These are phyloP conservation scores for Cheiracanthium punctorium DNA, from an alignment of 2,888 invertebrate species.

Conservation along the genomic window DNA sequence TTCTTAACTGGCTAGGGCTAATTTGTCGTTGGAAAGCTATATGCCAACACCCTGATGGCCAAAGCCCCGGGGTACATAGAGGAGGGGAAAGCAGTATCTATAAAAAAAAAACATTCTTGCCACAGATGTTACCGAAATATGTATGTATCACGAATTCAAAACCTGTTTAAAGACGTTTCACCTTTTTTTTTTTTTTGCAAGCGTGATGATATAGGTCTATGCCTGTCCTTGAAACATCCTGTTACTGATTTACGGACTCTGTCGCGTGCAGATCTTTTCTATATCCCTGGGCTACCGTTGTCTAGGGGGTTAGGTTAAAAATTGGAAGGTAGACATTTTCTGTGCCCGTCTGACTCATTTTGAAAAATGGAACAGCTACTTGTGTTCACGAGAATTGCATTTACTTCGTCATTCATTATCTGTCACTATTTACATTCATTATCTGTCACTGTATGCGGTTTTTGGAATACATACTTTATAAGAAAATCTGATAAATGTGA, in stretches of 20 bases:
- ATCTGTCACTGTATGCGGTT: too few relatives aligned
- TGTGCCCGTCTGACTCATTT: too few relatives aligned
- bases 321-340: neutral
- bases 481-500: too few relatives aligned
- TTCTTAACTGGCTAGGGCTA: neutral
- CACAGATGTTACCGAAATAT: neutral
- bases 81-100: neutral
- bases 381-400: too few relatives aligned
- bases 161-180: neutral
- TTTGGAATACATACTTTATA: too few relatives aligned
- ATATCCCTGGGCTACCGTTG: neutral
- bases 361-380: too few relatives aligned
- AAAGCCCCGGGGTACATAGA: neutral
- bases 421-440: too few relatives aligned
- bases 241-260: neutral
- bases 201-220: neutral
- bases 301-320: neutral
- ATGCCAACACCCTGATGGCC: slow-evolving; percentile 1
- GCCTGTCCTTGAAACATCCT: slow-evolving; percentile 16
- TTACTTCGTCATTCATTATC: too few relatives aligned
- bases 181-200: neutral
- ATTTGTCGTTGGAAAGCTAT: neutral
- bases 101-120: neutral
- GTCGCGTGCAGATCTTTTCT: slow-evolving; percentile 9
- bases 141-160: neutral